These are phyloP conservation scores for Sigmodon hispidus DNA, from an alignment of 2,113 vertebrate genomes.

Conservation along the genomic window DNA sequence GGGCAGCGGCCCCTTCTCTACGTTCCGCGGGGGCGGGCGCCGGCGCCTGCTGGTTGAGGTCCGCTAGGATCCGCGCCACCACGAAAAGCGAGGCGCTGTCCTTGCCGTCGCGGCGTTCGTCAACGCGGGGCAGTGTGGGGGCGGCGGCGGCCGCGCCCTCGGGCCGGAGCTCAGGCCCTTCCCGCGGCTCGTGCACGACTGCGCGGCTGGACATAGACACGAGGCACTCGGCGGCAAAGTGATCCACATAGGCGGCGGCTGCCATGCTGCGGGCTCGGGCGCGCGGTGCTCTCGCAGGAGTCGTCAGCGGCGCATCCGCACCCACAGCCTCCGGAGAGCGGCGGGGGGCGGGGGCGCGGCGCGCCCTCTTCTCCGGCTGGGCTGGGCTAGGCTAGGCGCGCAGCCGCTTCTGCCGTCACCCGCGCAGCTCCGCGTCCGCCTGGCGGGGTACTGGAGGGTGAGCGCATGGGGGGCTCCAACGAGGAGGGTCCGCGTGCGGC, in stretches of 20 bases:
- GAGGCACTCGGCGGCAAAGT: conserved; percentile 99
- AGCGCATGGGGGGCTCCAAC: conserved; percentile 71
- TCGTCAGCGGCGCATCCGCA: conserved; percentile 75
- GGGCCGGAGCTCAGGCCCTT: conserved; percentile 87
- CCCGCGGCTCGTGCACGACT: conserved; percentile 90
- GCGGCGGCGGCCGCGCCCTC: conserved; percentile 82
- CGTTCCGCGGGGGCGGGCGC: conserved; percentile 86
- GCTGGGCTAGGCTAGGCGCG: conserved; percentile 70
- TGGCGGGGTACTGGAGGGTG: conserved; percentile 71
- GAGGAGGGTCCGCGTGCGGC: conserved; percentile 45
- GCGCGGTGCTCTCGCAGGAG: conserved; percentile 62
- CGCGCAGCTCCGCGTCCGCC: conserved; percentile 77
- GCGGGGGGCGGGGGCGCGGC: conserved; percentile 73
- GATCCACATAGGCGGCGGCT: conserved; percentile 90
- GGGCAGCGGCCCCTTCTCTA: conserved; percentile 85
- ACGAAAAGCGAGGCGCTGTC: conserved; percentile 94
- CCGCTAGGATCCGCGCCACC: conserved; percentile 96
- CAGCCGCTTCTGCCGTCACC: conserved; percentile 80
- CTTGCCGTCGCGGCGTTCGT: conserved; percentile 89
- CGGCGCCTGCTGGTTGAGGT: conserved; percentile 96
- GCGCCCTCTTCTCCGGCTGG: conserved; percentile 71
- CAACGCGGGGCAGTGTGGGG: conserved; percentile 82
- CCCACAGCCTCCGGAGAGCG: conserved; percentile 72
- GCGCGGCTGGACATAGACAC: conserved; percentile 97
- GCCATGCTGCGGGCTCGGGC: conserved; percentile 86